Evolutionary conservation across 2,113 vertebrate genomes (phyloP), one percentile per base, ranked within the genome.

Genomic region (Cynoglossus semilaevis): DNA sequence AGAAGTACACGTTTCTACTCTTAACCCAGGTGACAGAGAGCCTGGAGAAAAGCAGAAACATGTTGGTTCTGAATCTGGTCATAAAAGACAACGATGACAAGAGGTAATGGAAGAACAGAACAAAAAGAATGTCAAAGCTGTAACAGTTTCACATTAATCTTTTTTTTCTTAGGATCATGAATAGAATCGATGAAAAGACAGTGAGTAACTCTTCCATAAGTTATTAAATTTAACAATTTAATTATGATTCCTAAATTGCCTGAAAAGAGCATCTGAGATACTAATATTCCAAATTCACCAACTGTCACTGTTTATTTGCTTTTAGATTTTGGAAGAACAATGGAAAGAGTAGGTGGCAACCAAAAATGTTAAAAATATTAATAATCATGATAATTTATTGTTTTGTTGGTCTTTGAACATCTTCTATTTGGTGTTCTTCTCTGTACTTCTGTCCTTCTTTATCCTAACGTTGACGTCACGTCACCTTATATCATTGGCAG

Each of bases 291-390:
- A 15, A 8, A 5, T 38, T 38, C 37, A 1, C 1, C 55, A 11
- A 44, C 36, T 7, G 22, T 50, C 19, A 40, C 3, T 15, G n/a
- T 37, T 17, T 2, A 44, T 3, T 54, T 45, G 70, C 49, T 51
- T 51, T 56, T 9, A 87, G 87, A 51, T 6, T 29, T 22, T 16
- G 10, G 1, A 9, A 8, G 4, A 13, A 1, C 53, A 52, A 46
- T 13, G 43, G 35, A 78, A 80, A 49, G 36, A 71, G 83, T 85
- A 74, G 16, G 85, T 81, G 41, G 63, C 4, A n/a, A n/a, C n/a
- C n/a, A n/a, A n/a, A n/a, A n/a, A n/a, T n/a, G n/a, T n/a, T n/a
- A n/a, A n/a, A n/a, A n/a, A n/a, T n/a, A n/a, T n/a, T n/a, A n/a
- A n/a, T n/a, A n/a, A n/a, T n/a, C n/a, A n/a, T n/a, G n/a, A n/a